These are phyloP conservation scores for Thymallus thymallus DNA, from an alignment of 2,113 vertebrate species.

Conservation along the genomic window DNA sequence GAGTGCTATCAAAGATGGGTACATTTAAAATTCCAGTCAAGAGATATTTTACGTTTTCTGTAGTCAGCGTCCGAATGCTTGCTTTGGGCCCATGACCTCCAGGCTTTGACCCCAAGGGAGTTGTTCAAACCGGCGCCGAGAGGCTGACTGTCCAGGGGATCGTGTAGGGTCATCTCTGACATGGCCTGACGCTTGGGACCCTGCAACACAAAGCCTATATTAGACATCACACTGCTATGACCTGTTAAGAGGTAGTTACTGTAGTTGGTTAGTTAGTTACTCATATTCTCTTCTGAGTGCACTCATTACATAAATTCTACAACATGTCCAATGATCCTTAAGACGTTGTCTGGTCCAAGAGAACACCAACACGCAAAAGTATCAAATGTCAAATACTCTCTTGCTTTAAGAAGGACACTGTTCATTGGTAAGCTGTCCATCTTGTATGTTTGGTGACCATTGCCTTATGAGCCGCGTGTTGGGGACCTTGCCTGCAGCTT, in stretches of 20 bases:
- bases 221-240: neutral
- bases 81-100: constrained; percentile 83
- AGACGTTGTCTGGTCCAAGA: neutral
- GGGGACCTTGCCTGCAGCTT: too few species aligned
- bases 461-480: too few species aligned
- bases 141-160: constrained; percentile 76
- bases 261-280: neutral
- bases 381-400: too few species aligned
- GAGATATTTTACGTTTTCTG: constrained; percentile 70
- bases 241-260: neutral
- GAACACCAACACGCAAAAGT: too few species aligned
- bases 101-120: constrained; percentile 81
- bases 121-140: constrained; percentile 76
- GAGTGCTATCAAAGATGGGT: neutral
- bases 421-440: too few species aligned
- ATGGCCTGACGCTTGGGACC: constrained; percentile 79
- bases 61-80: constrained; percentile 77
- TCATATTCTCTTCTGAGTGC: too few species aligned
- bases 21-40: too few species aligned
- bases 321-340: neutral
- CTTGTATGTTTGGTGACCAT: too few species aligned
- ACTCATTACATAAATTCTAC: too few species aligned
- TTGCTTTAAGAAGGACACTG: too few species aligned
- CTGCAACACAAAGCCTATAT: constrained; percentile 48
- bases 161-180: constrained; percentile 79